Percentiles rank a stretch among this genome's conserved stretches.
Evolutionary conservation across 23 tunicate genomes (phyloP).

Genomic region (Ciona savignyi): DNA sequence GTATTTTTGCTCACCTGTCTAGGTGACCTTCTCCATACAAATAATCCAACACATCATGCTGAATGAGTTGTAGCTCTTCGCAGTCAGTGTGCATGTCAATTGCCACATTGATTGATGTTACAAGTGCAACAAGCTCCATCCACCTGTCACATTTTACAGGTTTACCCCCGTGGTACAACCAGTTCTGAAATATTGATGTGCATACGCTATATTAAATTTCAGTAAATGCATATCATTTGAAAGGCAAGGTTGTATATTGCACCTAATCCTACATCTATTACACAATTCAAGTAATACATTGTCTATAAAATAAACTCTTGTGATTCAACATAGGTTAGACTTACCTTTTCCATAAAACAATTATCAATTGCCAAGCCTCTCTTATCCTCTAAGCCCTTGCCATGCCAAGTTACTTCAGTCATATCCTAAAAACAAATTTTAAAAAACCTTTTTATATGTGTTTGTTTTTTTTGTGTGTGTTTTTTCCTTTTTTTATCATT

Average conservation of each 20-base stretch:
- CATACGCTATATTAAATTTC: not conserved
- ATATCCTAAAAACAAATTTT: constrained; percentile 30
- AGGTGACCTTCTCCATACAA: constrained; percentile 35
- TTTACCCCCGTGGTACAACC: constrained; percentile 55
- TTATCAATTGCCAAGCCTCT: constrained; percentile 46
- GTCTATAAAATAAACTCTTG: too few species aligned
- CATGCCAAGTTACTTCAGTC: constrained; percentile 92
- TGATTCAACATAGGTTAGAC: not conserved
- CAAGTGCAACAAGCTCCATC: constrained; percentile 71
- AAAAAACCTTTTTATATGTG: not conserved
- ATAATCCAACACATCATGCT: constrained; percentile 20
- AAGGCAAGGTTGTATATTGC: not conserved
- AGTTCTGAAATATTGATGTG: constrained; percentile 40
- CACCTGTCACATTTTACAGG: constrained; percentile 45
- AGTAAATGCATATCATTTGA: not conserved
- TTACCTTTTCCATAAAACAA: constrained; percentile 40
- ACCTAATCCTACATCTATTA: too few species aligned
- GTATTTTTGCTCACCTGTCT: constrained; percentile 41
- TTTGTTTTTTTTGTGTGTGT: too few species aligned
- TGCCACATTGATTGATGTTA: constrained; percentile 62
- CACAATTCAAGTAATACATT: too few species aligned
- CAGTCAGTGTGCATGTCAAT: constrained; percentile 57
- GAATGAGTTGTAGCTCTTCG: constrained; percentile 39
- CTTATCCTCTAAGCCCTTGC: constrained; percentile 71
- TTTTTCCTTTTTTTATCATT: too few species aligned